Base-by-base conservation (phyloP, 2,888 invertebrate species). In the Apeira syringaria region DNA sequence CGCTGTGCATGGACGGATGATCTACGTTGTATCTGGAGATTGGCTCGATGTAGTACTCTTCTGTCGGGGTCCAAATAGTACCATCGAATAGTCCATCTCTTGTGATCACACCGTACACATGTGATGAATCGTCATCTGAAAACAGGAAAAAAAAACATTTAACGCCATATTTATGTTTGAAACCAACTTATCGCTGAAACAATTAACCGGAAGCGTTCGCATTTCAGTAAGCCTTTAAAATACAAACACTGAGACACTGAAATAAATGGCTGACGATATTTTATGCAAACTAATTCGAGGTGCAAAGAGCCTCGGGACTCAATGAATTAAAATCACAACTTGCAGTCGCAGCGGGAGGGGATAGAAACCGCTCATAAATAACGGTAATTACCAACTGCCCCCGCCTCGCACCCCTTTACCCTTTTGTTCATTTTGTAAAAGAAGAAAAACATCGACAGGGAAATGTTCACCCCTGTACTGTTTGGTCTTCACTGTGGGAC, bases 1-100 rank as follows among this genome's bases (percentile, higher is more conserved):
- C 94, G 65, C 95, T 95, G 86, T 97, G 97, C 84, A 96, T 89
- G 53, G 87, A 78, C 15, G 85, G 82, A 60, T 91, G 83, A 59
- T 92, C 87, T 22, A 83, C 64, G 59, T 85, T 80, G 74, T 95
- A 95, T 60, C 95, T 91, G 59, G 92, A 92, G 42, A 94, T 87
- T 4, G 96, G 96, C 79, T 98, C 97, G 59, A 98, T 92, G 80
- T 96, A 97, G 83, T 94, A 96, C 65, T 96, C 95, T 66, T 96
- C 96, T 35, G 92, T 89, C 42, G 91, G 88, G 35, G 96, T 95
- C 78, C 93, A 92, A 69, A 98, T 94, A 39, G 95, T 95, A 37
- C 98, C 98, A 74, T 98, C 98, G 80, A 98, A 96, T 44, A 97
- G 91, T 42, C 98, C 98, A 47, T 97, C 95, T 44, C 92, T 91